Conservation (phyloP, 2,113 vertebrate genomes). For the Halcyon senegalensis region DNA sequence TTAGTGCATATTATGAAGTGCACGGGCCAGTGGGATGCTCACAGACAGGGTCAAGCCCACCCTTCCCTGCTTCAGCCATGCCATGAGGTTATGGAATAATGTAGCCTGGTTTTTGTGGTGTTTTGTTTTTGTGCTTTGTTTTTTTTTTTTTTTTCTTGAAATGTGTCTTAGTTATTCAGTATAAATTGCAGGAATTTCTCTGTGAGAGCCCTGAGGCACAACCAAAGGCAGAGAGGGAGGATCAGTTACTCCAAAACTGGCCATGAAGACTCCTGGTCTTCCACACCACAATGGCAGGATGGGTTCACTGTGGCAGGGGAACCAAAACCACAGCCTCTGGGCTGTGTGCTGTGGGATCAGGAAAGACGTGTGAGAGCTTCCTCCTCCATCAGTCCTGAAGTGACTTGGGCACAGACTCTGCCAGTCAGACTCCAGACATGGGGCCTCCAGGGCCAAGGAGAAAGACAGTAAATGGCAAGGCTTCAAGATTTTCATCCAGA, state of each 20-base stretch:
- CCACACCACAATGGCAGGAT: neutral
- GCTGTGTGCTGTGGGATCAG: neutral
- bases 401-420: neutral
- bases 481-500: neutral
- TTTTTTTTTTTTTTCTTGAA: neutral
- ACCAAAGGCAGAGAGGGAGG: neutral
- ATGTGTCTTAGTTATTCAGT: neutral
- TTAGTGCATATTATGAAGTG: neutral
- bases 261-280: neutral
- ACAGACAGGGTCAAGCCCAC: neutral
- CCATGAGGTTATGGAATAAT: neutral
- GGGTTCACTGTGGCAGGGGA: neutral
- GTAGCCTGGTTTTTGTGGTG: neutral
- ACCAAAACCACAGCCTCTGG: neutral
- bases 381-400: neutral
- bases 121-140: neutral
- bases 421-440: rapidly evolving
- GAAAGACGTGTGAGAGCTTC: neutral
- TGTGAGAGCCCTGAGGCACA: neutral
- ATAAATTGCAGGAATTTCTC: neutral
- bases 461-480: neutral
- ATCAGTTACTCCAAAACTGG: neutral
- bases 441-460: neutral
- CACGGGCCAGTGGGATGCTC: neutral
- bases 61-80: neutral